Conservation (phyloP, 2,797 vertebrate genomes). For the Cichlasoma orientale region DNA sequence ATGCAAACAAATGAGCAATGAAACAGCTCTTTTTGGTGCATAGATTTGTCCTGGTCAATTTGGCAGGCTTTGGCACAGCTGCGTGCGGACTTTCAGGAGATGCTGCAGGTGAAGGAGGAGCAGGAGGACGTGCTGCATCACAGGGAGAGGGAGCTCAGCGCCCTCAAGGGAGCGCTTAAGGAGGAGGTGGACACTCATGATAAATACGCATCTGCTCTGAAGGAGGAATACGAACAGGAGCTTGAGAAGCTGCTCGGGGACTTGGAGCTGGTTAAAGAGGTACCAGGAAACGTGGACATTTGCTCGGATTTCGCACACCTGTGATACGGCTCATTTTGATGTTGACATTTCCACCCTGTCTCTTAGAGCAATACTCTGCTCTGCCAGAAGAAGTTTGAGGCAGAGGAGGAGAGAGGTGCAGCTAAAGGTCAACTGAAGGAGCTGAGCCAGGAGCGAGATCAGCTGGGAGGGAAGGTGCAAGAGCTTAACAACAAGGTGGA, state of each 20-base stretch:
- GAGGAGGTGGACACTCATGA: conserved; percentile 94
- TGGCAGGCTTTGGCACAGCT: conserved; percentile 86
- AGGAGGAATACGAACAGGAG: conserved; percentile 87
- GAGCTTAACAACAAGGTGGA: conserved; percentile 81
- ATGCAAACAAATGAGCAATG: conserved; percentile 8
- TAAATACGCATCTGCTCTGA: conserved; percentile 87
- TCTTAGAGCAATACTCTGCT: conserved; percentile 81
- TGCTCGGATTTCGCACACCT: not conserved
- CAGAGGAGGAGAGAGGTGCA: conserved; percentile 72
- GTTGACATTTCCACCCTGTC: conserved; percentile 1
- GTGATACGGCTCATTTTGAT: not conserved
- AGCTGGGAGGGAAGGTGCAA: conserved; percentile 76
- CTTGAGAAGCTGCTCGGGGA: conserved; percentile 81
- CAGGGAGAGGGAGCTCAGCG: conserved; percentile 88
- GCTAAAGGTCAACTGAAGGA: conserved; percentile 74
- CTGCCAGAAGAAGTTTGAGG: conserved; percentile 76
- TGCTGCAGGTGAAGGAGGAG: conserved; percentile 88
- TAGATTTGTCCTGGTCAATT: not conserved
- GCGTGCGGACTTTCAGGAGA: conserved; percentile 86
- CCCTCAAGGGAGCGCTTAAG: conserved; percentile 90
- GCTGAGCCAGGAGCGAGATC: conserved; percentile 82
- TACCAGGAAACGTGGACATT: conserved; percentile 43
- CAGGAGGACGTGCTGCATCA: conserved; percentile 89
- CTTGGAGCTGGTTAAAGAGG: conserved; percentile 85
- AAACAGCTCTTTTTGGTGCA: not conserved